phyloP scores from a whole-genome alignment of 2,113 vertebrate genomes.

The Oncorhynchus gorbuscha region DNA sequence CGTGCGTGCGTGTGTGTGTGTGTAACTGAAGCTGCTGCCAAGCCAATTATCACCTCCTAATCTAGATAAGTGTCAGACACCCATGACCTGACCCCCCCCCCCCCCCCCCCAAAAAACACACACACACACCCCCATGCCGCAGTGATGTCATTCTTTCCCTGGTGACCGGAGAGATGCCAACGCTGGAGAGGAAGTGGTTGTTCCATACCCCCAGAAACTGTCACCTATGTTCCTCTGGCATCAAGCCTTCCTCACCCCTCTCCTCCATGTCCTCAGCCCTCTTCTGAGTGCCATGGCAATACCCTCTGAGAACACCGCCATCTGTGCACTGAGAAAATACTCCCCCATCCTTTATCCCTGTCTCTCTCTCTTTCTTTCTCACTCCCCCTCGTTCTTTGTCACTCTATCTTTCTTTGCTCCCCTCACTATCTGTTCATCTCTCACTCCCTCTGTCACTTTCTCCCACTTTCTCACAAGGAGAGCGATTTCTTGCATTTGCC shows the following conservation, averaged over 20 bases:
- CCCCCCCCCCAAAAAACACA: background rate
- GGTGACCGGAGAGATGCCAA: conserved; percentile 41
- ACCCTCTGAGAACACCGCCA: conserved; percentile 47
- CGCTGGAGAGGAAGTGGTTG: background rate
- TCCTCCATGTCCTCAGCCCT: background rate
- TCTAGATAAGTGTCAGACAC: conserved; percentile 75
- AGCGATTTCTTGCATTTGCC: background rate
- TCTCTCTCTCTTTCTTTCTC: no score
- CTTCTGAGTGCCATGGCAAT: background rate
- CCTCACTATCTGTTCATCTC: conserved; percentile 11
- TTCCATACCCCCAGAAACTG: background rate
- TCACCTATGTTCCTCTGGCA: no score
- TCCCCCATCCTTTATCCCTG: background rate
- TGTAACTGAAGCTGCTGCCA: conserved; percentile 56
- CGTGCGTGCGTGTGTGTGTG: no score
- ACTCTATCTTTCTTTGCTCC: conserved; percentile 22
- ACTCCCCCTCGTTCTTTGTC: background rate
- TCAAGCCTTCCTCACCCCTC: background rate
- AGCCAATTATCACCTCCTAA: conserved; percentile 87
- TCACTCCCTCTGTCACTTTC: background rate
- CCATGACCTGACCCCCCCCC: background rate
- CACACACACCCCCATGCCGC: background rate
- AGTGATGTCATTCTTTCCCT: conserved; percentile 56
- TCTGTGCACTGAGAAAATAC: conserved; percentile 50
- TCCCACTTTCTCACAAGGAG: background rate